These are phyloP conservation scores for Lamellibrachia luymesi DNA, from an alignment of 1,140 invertebrate genomes.

Conservation along the genomic window DNA sequence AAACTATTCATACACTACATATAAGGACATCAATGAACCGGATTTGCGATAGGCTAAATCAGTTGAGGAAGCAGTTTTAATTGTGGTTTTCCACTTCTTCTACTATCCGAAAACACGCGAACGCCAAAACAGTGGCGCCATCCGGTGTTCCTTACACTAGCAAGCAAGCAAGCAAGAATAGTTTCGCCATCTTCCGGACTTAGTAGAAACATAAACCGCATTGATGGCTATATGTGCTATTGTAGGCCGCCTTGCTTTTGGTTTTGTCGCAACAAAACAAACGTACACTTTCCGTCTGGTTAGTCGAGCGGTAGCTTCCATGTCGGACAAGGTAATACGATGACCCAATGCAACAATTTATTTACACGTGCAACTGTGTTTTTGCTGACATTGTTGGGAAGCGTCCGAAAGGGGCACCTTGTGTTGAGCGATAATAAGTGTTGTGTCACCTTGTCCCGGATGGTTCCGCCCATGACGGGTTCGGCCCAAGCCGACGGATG, in stretches of 20 bases:
- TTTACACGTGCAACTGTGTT: background rate
- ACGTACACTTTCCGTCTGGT: background rate
- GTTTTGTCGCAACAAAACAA: background rate
- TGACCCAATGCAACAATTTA: background rate
- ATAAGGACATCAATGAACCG: too few species aligned
- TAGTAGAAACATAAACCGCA: background rate
- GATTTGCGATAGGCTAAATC: too few species aligned
- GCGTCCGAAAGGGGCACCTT: background rate
- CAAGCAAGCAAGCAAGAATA: background rate
- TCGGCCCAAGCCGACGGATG: too few species aligned
- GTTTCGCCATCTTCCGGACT: background rate
- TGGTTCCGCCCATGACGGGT: too few species aligned
- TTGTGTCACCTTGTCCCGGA: background rate
- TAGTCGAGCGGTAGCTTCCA: background rate
- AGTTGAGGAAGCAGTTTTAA: too few species aligned
- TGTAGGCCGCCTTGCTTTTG: background rate
- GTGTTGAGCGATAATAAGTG: background rate
- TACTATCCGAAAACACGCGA: too few species aligned
- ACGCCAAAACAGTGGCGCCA: too few species aligned
- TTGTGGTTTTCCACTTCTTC: too few species aligned
- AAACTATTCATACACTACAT: too few species aligned
- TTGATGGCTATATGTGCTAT: background rate
- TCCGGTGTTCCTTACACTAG: too few species aligned
- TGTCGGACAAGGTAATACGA: background rate
- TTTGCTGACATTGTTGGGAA: background rate